Evolutionary conservation across 2,888 invertebrate species (phyloP), one percentile per base, ranked within the genome.

Genomic region (Allolobophora icterica): DNA sequence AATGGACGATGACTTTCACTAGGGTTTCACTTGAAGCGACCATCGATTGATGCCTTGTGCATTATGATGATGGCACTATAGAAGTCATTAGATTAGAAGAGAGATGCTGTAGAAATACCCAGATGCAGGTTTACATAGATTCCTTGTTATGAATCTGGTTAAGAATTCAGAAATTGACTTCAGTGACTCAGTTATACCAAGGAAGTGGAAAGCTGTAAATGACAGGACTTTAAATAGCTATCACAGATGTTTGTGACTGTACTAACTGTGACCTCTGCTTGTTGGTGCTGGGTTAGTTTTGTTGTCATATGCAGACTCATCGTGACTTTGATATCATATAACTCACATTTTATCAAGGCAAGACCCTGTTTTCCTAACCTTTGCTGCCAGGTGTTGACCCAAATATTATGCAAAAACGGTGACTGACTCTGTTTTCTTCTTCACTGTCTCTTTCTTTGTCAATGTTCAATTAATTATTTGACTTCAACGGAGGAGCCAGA

Each of bases 371-470:
- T 71, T 71, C 52, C 30, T 24, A 24, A 52, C 52, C 24, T 21
- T 24, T 52, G 24, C 52, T 71, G 30, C 71, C 71, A 71, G 71
- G 30, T 71, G n/a, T n/a, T 71, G 71, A 71, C 71, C 71, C 71
- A n/a, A 4, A 71, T 71, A 71, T 71, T 71, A 8, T 71, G 71
- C 30, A 71, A 71, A 71, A 24, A 30, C 30, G 30, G 71, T 71
- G 71, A n/a, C 71, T 71, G 71, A 71, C 71, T 71, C 71, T 71
- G 71, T 71, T 71, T 71, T 71, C 71, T n/a, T 71, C 71, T 71
- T 30, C 30, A 71, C n/a, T 71, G 11, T 71, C 71, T 71, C 6
- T n/a, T 71, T 13, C 8, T 71, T 71, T 24, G 19, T 71, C 71
- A 13, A n/a, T 71, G 11, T n/a, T 71, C 71, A 71, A 71, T 71